Evolutionary conservation across 2,797 vertebrate genomes (phyloP).

Genomic region (Melanotaenia nigrans): DNA sequence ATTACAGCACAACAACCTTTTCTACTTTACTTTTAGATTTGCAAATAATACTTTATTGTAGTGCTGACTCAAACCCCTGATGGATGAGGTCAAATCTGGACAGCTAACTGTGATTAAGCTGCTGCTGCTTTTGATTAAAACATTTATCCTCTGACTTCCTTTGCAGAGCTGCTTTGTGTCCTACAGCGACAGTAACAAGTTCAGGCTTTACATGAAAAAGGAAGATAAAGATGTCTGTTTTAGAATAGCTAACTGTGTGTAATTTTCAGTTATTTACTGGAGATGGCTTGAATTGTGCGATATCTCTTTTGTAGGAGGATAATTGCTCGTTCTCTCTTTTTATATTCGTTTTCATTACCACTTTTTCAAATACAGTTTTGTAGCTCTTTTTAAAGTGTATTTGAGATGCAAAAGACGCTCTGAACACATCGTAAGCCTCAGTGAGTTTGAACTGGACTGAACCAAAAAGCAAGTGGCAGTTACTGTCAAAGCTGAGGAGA

Average conservation of each 20-base stretch:
- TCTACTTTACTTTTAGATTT: not conserved
- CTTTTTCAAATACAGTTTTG: slow-evolving; percentile 26
- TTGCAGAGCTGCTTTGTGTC: not conserved
- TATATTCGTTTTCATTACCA: slow-evolving; percentile 16
- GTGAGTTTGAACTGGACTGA: slow-evolving; percentile 43
- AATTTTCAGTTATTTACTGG: slow-evolving; percentile 34
- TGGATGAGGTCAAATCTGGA: not conserved
- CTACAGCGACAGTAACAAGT: not conserved
- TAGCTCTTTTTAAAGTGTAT: slow-evolving; percentile 24
- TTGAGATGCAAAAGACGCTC: slow-evolving; percentile 33
- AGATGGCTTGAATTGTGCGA: slow-evolving; percentile 30
- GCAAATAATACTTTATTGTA: not conserved
- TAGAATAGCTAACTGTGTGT: slow-evolving; percentile 16
- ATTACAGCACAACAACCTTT: not conserved
- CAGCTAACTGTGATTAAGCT: not conserved
- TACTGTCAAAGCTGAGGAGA: slow-evolving; percentile 29
- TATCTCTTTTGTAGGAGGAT: slow-evolving; percentile 39
- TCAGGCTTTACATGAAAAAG: slow-evolving; percentile 13
- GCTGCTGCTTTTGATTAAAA: slow-evolving; percentile 11
- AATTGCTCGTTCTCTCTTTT: slow-evolving; percentile 45
- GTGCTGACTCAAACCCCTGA: not conserved
- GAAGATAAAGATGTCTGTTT: slow-evolving; percentile 24
- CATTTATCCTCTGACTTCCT: slow-evolving; percentile 1
- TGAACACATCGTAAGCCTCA: slow-evolving; percentile 32
- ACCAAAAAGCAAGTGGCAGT: slow-evolving; percentile 36